A percentile compares a stretch with the other conserved stretches of the same genome.
Conservation (phyloP, 2,888 invertebrate genomes). For the Crepidodera aurea region DNA sequence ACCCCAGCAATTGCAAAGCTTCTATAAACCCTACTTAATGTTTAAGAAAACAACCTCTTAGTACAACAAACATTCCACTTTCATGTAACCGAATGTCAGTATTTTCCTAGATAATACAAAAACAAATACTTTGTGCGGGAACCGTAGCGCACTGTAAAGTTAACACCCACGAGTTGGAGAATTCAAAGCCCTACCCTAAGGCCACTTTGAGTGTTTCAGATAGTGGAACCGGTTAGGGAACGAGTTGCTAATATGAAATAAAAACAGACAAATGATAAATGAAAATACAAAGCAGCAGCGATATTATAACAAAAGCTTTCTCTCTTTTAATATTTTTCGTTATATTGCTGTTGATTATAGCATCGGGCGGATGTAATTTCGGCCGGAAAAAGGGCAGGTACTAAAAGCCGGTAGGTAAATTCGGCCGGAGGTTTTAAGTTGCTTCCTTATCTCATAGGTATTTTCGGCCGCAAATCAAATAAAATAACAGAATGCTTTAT, state of each 20-base stretch:
- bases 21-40: no score
- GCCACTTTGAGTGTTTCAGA: constrained; percentile 1
- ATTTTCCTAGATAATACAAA: background rate
- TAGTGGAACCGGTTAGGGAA: constrained; percentile 16
- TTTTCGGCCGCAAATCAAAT: no score
- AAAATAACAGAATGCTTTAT: no score
- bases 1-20: no score
- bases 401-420: no score
- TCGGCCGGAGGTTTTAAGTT: no score
- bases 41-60: background rate
- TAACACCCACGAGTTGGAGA: constrained; percentile 8
- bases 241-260: constrained; percentile 19
- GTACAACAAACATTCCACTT: background rate
- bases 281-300: constrained; percentile 1
- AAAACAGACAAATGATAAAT: constrained; percentile 12
- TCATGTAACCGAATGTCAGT: background rate
- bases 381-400: no score
- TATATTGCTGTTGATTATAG: background rate
- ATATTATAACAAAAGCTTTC: background rate
- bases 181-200: background rate
- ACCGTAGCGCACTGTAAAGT: background rate
- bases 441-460: no score
- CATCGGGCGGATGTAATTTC: no score
- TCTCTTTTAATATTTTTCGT: background rate
- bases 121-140: background rate